phyloP scores from a whole-genome alignment of 92 coral and sea anemone genomes.

The Actinernus sp. region DNA sequence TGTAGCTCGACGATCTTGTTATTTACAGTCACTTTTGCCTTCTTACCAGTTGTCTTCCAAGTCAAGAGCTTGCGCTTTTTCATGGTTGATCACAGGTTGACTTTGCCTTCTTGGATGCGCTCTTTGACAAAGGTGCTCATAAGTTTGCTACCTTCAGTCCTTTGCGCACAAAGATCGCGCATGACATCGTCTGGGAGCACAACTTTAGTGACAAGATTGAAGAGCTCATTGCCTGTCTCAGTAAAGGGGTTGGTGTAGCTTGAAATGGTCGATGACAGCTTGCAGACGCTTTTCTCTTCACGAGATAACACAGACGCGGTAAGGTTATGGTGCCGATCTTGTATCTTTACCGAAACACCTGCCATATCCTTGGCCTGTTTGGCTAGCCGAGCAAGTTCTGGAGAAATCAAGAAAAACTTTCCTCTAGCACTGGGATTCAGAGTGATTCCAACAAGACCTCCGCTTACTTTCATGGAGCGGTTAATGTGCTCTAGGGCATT shows the following conservation, averaged over 20 bases:
- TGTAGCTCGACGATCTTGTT: not conserved
- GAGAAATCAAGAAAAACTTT: slow-evolving; percentile 60
- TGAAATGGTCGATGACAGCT: slow-evolving; percentile 6
- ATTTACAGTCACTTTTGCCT: not conserved
- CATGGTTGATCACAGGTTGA: not conserved
- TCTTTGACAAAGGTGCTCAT: slow-evolving; percentile 1
- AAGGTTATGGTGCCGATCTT: slow-evolving; percentile 28
- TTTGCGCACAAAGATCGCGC: slow-evolving; percentile 33
- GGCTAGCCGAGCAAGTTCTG: slow-evolving; percentile 53
- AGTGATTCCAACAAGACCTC: slow-evolving; percentile 58
- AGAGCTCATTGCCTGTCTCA: slow-evolving; percentile 15
- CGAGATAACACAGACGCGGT: slow-evolving; percentile 18
- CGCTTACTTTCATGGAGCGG: slow-evolving; percentile 59
- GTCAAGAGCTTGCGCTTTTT: not conserved
- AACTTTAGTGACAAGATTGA: slow-evolving; percentile 35
- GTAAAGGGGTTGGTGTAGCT: slow-evolving; percentile 34
- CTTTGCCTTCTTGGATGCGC: not conserved
- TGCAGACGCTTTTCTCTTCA: slow-evolving; percentile 25
- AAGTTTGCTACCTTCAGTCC: slow-evolving; percentile 5
- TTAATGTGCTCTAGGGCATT: slow-evolving; percentile 45
- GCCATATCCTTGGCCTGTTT: slow-evolving; percentile 51
- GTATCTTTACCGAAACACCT: slow-evolving; percentile 24
- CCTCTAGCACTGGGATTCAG: slow-evolving; percentile 40
- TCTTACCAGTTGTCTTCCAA: not conserved
- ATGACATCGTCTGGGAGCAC: slow-evolving; percentile 40